phyloP scores from a whole-genome alignment of 2,797 vertebrate species.

The Artibeus lituratus region DNA sequence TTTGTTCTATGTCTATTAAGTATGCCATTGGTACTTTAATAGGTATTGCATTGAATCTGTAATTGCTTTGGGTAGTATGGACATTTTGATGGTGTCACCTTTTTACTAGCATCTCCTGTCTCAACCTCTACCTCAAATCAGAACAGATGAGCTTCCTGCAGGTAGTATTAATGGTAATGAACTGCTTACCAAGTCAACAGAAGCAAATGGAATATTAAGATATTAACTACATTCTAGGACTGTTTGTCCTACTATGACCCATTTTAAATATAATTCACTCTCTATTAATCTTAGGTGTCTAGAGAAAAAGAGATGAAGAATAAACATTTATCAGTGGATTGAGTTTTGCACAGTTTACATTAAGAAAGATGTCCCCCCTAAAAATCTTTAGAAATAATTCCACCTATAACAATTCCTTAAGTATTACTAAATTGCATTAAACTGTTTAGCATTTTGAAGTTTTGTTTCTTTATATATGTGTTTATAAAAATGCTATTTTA shows the following conservation, averaged over 20 bases:
- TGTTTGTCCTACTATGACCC: neutral
- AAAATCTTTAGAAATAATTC: neutral
- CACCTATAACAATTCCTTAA: neutral
- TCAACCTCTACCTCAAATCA: neutral
- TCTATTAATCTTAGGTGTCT: conserved; percentile 45
- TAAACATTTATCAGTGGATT: conserved; percentile 58
- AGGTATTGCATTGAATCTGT: too few relatives aligned
- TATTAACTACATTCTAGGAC: neutral
- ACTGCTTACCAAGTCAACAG: conserved; percentile 11
- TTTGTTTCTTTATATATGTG: neutral
- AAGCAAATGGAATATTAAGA: conserved; percentile 28
- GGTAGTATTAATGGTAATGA: neutral
- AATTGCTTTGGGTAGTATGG: too few relatives aligned
- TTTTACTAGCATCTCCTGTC: neutral
- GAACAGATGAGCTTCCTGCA: conserved; percentile 15
- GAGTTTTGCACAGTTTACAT: neutral
- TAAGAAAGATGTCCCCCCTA: neutral
- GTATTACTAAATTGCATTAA: neutral
- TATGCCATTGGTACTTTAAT: too few relatives aligned
- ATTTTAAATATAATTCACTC: conserved; percentile 15
- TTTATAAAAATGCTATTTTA: neutral
- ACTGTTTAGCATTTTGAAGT: neutral
- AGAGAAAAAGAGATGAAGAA: conserved; percentile 52
- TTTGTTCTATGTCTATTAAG: too few relatives aligned
- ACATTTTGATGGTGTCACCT: too few relatives aligned